Percentiles rank a stretch among this genome's conserved stretches.
phyloP scores from a whole-genome alignment of 2,113 vertebrate genomes.

The Salminus brasiliensis region DNA sequence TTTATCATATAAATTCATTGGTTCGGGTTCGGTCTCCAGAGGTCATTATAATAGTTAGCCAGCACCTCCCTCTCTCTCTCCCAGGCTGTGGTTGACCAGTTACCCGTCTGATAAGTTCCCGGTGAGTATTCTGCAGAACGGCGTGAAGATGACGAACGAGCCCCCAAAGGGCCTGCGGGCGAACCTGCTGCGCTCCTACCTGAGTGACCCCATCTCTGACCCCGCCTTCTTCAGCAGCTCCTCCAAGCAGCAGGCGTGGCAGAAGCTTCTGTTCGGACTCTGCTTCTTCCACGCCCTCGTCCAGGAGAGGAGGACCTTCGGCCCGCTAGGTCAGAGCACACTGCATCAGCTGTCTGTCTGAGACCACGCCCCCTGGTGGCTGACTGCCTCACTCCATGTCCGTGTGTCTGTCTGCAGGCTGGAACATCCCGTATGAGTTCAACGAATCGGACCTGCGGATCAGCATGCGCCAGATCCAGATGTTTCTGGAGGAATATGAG shows the following conservation, averaged over 20 bases:
- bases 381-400: too few species aligned
- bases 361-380: too few species aligned
- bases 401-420: constrained; percentile 74
- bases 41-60: too few species aligned
- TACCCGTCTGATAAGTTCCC: constrained; percentile 93
- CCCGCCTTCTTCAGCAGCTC: constrained; percentile 83
- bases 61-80: constrained; percentile 37
- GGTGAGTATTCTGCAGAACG: constrained; percentile 91
- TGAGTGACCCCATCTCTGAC: constrained; percentile 88
- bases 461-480: constrained; percentile 89
- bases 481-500: constrained; percentile 92
- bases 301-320: constrained; percentile 91
- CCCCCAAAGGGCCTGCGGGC: constrained; percentile 90
- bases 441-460: constrained; percentile 92
- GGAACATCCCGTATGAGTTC: constrained; percentile 96
- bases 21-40: too few species aligned
- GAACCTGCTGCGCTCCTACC: constrained; percentile 87
- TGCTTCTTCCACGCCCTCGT: constrained; percentile 93
- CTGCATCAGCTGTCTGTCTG: constrained; percentile 27
- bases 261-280: constrained; percentile 89
- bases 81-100: constrained; percentile 90
- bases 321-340: constrained; percentile 80
- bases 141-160: constrained; percentile 95
- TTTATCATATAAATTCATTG: too few species aligned
- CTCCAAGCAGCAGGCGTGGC: constrained; percentile 82